Base-by-base conservation (phyloP, 2,797 vertebrate genomes). In the Anableps anableps region DNA sequence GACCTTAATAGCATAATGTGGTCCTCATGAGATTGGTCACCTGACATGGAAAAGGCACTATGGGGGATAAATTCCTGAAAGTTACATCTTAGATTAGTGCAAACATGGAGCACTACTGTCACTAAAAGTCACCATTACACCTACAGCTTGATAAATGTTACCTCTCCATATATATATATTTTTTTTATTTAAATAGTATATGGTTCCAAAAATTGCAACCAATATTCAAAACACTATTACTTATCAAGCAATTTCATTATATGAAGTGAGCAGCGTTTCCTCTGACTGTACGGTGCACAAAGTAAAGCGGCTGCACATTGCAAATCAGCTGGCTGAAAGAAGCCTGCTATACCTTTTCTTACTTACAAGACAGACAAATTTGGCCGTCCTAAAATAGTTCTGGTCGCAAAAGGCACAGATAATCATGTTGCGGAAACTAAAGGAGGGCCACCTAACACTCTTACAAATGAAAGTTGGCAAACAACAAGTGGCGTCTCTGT, bases 21-120 rank as follows among this genome's bases (percentile, higher is more conserved):
- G 76, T n/a, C 66, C 72, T 87, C 89, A 88, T 90, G 72, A 79
- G 86, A 80, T 75, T 29, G 5, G 85, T 87, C 91, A 92, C 86
- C 45, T 86, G 92, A 90, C 79, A 1, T 1, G 2, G 17, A 47
- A 60, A 2, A 0, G 72, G 74, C 17, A 36, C 3, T 41, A 3
- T 2, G 50, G 14, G 55, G 75, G 73, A 58, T 21, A 38, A 74
- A 88, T 83, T 82, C 58, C 53, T 38, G 19, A 70, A 50, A 38
- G n/a, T 60, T 60, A 14, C 16, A 19, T 77, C 45, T 45, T 79
- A 70, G 26, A 16, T 36, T 79, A n/a, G 71, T 41, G 19, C 5
- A 45, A 73, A 43, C n/a, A 70, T 41, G 74, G 9, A 38, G 41
- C 50, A 41, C 21, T 34, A 2, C 60, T 6, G 50, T 29, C 17